These are phyloP conservation scores for Ophioninae sp. DNA, from an alignment of 2,888 invertebrate species.

Conservation along the genomic window DNA sequence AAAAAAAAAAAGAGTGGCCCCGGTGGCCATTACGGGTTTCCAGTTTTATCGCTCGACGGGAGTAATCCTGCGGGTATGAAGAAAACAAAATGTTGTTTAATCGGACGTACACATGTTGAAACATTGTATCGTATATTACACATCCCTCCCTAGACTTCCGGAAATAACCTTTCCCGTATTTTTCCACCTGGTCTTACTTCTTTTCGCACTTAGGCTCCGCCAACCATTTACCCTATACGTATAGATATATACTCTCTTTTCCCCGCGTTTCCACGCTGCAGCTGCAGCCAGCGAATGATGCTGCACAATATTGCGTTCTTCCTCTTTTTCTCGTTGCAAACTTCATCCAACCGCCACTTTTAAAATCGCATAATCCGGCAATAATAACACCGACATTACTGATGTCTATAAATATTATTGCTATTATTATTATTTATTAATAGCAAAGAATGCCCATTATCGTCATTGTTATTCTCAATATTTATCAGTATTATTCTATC, in stretches of 20 bases:
- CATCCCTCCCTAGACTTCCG: slow-evolving; percentile 20
- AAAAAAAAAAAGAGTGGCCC: slow-evolving; percentile 27
- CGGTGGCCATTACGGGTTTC: slow-evolving; percentile 25
- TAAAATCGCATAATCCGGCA: slow-evolving; percentile 46
- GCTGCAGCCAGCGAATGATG: slow-evolving; percentile 11
- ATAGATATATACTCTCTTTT: slow-evolving; percentile 7
- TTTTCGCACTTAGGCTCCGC: slow-evolving; percentile 7
- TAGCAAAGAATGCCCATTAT: too few species aligned
- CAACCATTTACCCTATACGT: slow-evolving; percentile 35
- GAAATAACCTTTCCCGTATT: slow-evolving; percentile 52
- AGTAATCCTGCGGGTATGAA: slow-evolving; percentile 6
- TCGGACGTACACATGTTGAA: slow-evolving; percentile 55
- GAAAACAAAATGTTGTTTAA: slow-evolving; percentile 60
- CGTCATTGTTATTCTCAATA: too few species aligned
- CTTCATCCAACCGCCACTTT: slow-evolving; percentile 66
- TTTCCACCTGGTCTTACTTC: slow-evolving; percentile 39
- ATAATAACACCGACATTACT: too few species aligned
- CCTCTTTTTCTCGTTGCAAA: slow-evolving; percentile 3
- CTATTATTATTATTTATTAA: too few species aligned
- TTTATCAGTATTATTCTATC: too few species aligned
- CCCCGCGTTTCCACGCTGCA: background rate
- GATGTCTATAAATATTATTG: too few species aligned
- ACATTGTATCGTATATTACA: slow-evolving; percentile 43
- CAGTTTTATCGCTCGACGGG: slow-evolving; percentile 13
- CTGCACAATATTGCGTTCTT: background rate